Evolutionary conservation across 2,797 vertebrate genomes (phyloP), one percentile per base, ranked within the genome.

Genomic region (Malacoctenus gilli): DNA sequence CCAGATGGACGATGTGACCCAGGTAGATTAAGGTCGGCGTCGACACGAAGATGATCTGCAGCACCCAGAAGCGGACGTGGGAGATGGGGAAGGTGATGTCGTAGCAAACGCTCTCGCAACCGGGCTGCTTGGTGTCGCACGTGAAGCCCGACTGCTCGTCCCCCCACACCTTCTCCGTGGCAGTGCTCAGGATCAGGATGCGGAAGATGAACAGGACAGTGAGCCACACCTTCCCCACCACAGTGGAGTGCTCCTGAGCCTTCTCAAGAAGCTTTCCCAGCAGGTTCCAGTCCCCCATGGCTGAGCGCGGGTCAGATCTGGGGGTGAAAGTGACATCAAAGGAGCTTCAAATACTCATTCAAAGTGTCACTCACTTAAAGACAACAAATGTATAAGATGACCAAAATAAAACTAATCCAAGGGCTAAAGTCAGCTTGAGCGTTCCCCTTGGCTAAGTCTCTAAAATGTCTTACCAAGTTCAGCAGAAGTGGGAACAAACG

Each of bases 1-100:
- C 92, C 70, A 95, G 87, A 61, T 94, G 94, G 41, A 95, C 84
- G 50, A 95, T 92, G 89, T 95, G 94, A 3, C 94, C 94, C 82
- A 94, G 88, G 84, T 95, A 95, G 68, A 96, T 89, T 0, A 95
- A 79, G 5, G 93, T 94, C 0, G 94, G 95, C 0, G 94, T 94
- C 54, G 94, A 96, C 75, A 95, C 92, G 0, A 95, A 95, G 84
- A 95, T 95, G 83, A 96, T 96, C 89, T 95, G 95, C 75, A 95
- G 90, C 44, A 94, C 94, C 93, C 94, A 96, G 78, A 95, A 95
- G 61, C 90, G 92, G 31, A 95, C 92, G 62, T 95, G 94, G 34
- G 94, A 95, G 83, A 95, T 94, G 68, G 93, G 94, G 83, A 95
- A 95, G 25, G 94, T 95, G 70, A 91, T 66, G 85, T 94, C 94